Base-by-base conservation (phyloP, 1,140 invertebrate genomes). In the Drosophila kikkawai region DNA sequence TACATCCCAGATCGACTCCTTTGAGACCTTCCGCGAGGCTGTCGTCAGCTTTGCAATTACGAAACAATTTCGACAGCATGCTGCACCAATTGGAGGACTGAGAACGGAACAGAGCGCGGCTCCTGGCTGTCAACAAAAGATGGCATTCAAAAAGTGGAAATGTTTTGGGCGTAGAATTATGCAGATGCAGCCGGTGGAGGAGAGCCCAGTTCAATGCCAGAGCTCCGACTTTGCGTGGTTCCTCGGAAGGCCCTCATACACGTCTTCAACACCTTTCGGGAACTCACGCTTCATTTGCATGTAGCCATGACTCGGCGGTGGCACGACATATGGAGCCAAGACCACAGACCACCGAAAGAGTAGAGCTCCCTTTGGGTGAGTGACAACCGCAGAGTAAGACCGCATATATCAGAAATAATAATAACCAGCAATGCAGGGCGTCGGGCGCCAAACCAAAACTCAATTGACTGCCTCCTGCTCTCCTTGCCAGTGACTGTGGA, bases 361-460 rank as follows among this genome's bases (percentile, higher is more conserved):
- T 37, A 44, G 45, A 42, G 58, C 47, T 50, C 56, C 61, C 45
- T 69, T 56, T 45, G 37, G 71, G 68, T 75, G 84, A 78, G 81
- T 90, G 84, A 88, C 84, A 88, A 79, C 84, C 85, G 79, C 85
- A 90, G 83, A 81, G 86, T 90, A 90, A 90, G 86, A 88, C 85
- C 85, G 85, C 85, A 88, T 88, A 88, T 79, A 88, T 88, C 85
- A 88, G 85, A 88, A 88, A 88, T 88, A 88, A 88, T 88, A 88
- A 88, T 88, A 90, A 90, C 81, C 82, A 75, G 45, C 55, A 58
- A 75, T 45, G 75, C 51, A 45, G 82, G 41, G 57, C 57, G 56
- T 41, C 59, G 58, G 39, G 50, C 69, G 67, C 70, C 69, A 73
- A 73, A 60, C 70, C 70, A 57, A 67, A 82, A 82, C 80, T 77